phyloP scores from a whole-genome alignment of 2,888 invertebrate genomes.

The Drosophila pseudotalamancana region DNA sequence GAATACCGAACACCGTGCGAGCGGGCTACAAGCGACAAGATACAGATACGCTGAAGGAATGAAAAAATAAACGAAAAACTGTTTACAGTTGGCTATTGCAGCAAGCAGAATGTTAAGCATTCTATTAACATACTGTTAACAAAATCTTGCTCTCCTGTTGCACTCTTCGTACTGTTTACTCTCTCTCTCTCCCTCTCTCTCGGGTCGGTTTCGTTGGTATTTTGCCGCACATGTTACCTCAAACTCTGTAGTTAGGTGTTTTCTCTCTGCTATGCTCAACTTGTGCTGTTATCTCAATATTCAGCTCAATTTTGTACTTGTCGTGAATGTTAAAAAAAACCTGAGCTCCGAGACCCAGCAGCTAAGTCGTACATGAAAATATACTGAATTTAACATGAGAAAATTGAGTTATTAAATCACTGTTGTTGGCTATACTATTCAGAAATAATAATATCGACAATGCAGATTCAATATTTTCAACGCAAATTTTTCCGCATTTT shows the following conservation, averaged over 20 bases:
- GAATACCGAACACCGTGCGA: conserved; percentile 43
- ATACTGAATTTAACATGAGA: neutral
- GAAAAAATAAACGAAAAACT: conserved; percentile 39
- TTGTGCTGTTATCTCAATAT: conserved; percentile 33
- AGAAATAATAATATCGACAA: neutral
- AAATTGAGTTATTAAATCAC: neutral
- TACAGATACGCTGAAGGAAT: conserved; percentile 57
- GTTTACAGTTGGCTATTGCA: conserved; percentile 17
- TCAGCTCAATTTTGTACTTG: conserved; percentile 18
- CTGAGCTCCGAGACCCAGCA: conserved; percentile 27
- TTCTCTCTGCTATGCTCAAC: conserved; percentile 9
- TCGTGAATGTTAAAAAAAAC: conserved; percentile 21
- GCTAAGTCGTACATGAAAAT: conserved; percentile 6
- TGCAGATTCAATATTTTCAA: too few relatives aligned
- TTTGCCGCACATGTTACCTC: conserved; percentile 29
- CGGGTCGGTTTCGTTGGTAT: conserved; percentile 12
- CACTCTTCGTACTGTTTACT: conserved; percentile 34
- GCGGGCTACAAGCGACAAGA: conserved; percentile 49
- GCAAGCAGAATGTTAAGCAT: conserved; percentile 16
- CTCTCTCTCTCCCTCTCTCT: conserved; percentile 9
- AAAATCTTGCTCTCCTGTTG: conserved; percentile 14
- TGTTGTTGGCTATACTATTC: neutral
- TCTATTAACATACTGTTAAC: conserved; percentile 24
- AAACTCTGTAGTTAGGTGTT: conserved; percentile 26
- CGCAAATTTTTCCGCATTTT: too few relatives aligned